Conservation (phyloP, 2,888 invertebrate species). For the Zygogramma bicolorata region DNA sequence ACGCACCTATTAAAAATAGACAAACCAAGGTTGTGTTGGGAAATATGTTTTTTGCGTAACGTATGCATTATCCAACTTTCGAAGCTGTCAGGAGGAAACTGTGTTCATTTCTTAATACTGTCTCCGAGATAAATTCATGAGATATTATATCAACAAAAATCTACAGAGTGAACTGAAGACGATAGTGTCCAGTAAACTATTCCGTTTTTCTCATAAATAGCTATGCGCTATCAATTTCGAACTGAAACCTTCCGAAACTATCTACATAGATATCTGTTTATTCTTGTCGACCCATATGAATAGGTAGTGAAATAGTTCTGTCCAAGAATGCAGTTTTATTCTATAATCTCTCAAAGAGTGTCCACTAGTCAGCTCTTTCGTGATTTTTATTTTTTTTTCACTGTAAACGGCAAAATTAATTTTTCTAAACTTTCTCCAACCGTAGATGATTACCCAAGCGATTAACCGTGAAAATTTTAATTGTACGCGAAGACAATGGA, state of each 20-base stretch:
- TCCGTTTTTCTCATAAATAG: no score
- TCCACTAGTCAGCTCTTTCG: no score
- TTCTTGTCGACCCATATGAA: no score
- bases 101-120: not conserved
- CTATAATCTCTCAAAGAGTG: no score
- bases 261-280: no score
- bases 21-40: constrained; percentile 2
- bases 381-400: no score
- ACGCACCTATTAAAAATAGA: constrained; percentile 1
- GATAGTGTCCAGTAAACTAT: no score
- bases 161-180: not conserved
- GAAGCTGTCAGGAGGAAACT: not conserved
- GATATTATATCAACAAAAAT: not conserved
- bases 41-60: constrained; percentile 1
- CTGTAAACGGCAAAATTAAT: not conserved
- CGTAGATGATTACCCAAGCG: not conserved
- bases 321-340: no score
- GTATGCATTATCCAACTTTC: not conserved
- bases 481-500: not conserved
- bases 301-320: no score
- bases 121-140: not conserved
- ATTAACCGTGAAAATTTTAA: not conserved
- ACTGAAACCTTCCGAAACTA: no score
- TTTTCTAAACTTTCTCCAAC: not conserved
- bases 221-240: no score